Evolutionary conservation across 30 jellyfish, hydroid and myxozoan species (phyloP), one percentile per base, ranked within the genome.

Genomic region (Thelohanellus kitauei): DNA sequence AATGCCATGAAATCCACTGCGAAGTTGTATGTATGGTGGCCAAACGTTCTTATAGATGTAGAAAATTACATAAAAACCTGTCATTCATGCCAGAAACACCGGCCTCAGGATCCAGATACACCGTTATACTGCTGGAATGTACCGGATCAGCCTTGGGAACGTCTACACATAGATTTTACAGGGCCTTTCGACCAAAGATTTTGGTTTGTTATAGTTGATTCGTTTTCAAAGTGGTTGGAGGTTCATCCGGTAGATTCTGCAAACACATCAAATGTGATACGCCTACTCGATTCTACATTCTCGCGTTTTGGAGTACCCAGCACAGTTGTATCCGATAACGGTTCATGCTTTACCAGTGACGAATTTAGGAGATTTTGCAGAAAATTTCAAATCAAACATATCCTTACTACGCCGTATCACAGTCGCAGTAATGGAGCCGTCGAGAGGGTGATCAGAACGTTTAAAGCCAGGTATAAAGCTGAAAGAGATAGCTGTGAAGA

Each of bases 161-260:
- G 14, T 14, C 5, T 45, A 3, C 33, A 43, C 32, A 33, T 35
- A 11, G 73, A 32, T 35, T 45, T 43, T 27, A 19, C 9, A 25
- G 63, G 66, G 1, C 73, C 73, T 17, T 15, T 54, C 15, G n/a
- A 10, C 30, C 51, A 64, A 19, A 20, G 44, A 43, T 14, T 8
- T 40, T 51, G 41, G 1, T 18, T 51, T 15, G 24, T 51, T 4
- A 20, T 51, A 43, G 56, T 44, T 0, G 66, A 51, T 30, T 5
- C 64, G 6, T 43, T 19, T 42, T 51, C 65, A 8, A 51, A 51
- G 27, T 51, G 66, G 65, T 14, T 51, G 22, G 59, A 53, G 14
- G 50, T 42, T 31, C 67, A 42, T 39, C 40, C 16, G 10, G 17
- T 51, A n/a, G n/a, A n/a, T n/a, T n/a, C n/a, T n/a, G n/a, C n/a